Base-by-base conservation (phyloP, 2,113 vertebrate species). In the Peucedramus taeniatus region DNA sequence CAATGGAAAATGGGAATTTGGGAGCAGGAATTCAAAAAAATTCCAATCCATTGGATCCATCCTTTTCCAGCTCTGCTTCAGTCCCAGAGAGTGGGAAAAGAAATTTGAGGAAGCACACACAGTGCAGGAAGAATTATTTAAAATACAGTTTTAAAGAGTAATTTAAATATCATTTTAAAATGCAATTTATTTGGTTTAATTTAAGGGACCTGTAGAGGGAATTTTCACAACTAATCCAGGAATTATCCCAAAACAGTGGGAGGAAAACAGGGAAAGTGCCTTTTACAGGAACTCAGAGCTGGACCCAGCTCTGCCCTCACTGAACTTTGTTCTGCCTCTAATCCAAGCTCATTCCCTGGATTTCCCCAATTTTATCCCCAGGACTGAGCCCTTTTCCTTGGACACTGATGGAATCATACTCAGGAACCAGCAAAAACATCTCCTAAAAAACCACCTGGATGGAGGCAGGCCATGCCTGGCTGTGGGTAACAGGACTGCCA, bases 401-500 rank as follows among this genome's bases (percentile, higher is more conserved):
- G 27, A 19, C 20, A 57, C 39, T 47, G 19, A 9, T 0, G 24
- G 7, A 45, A 42, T 53, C 28, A 4, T n/a, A n/a, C 51, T 30
- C 49, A 4, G 31, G 40, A 71, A 61, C 15, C 0, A 1, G 35
- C 37, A 20, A 10, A 44, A 61, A 57, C 1, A 45, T 20, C 61
- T 59, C 39, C 22, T n/a, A 2, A 39, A 33, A 23, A 35, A 47
- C 3, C 76, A 39, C 37, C 56, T 9, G 5, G 16, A 39, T 7
- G 27, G 30, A 61, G 30, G 13, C 69, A 44, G 64, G 60, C 31
- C 4, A 27, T 19, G 6, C 30, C 54, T 17, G 15, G 50, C 14
- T 0, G 2, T 4, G 16, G n/a, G 1, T 10, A 44, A 24, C 2
- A 4, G 1, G 11, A 7, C 9, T 24, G 35, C 18, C 20, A 42